These are phyloP conservation scores for Hermaeophaga mercurialis DNA, from an alignment of 2,888 invertebrate species.

Conservation along the genomic window DNA sequence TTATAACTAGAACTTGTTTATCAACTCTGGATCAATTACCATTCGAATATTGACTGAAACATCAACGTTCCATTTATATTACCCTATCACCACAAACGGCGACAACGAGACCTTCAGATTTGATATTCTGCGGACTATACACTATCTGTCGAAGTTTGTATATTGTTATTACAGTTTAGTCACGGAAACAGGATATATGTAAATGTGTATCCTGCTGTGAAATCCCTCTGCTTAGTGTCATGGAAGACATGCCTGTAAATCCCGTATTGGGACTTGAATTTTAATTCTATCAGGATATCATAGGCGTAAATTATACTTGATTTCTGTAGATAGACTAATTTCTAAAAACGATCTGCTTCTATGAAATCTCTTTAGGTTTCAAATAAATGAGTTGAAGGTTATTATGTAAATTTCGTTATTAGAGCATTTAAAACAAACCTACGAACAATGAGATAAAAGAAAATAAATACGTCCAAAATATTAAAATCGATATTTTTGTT, in stretches of 20 bases:
- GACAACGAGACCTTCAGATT: constrained; percentile 14
- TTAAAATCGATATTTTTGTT: too few relatives aligned
- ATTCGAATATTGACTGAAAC: constrained; percentile 22
- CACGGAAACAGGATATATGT: constrained; percentile 27
- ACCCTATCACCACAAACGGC: constrained; percentile 22
- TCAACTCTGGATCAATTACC: too few relatives aligned
- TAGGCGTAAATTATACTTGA: too few relatives aligned
- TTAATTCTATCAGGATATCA: constrained; percentile 13
- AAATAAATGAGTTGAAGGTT: too few relatives aligned
- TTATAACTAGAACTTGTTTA: too few relatives aligned
- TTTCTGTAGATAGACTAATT: too few relatives aligned
- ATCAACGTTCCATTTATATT: constrained; percentile 15
- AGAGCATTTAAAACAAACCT: too few relatives aligned
- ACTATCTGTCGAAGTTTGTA: constrained; percentile 26
- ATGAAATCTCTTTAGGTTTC: too few relatives aligned
- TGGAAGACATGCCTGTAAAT: constrained; percentile 18
- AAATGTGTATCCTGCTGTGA: constrained; percentile 28
- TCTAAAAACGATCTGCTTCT: too few relatives aligned
- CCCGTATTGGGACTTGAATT: constrained; percentile 22
- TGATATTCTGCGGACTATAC: constrained; percentile 16
- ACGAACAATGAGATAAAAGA: too few relatives aligned
- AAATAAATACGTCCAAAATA: too few relatives aligned
- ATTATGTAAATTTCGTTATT: too few relatives aligned
- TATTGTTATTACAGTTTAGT: constrained; percentile 28
- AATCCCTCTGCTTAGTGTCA: constrained; percentile 23